These are phyloP conservation scores for Troilus luridus DNA, from an alignment of 2,888 invertebrate species.

Conservation along the genomic window DNA sequence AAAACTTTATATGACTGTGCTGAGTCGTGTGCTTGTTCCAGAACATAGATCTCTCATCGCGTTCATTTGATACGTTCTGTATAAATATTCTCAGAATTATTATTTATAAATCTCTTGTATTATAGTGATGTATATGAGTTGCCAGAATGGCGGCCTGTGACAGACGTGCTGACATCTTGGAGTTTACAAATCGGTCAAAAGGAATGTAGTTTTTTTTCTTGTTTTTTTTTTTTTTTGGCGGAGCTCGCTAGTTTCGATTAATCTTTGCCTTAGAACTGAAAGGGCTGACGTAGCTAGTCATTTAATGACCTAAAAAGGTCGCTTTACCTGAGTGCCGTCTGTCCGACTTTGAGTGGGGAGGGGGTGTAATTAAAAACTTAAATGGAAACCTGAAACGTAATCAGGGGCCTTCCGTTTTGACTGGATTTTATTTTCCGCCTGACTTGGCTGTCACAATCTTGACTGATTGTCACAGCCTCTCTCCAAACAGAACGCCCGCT, in stretches of 20 bases:
- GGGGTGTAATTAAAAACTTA: slow-evolving; percentile 55
- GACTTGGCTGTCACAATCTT: slow-evolving; percentile 50
- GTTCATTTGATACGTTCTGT: no score
- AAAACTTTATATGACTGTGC: no score
- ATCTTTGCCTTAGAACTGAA: slow-evolving; percentile 31
- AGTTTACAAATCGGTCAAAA: background rate
- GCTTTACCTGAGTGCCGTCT: slow-evolving; percentile 37
- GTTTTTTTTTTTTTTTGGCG: background rate
- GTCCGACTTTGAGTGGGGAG: background rate
- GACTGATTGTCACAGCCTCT: slow-evolving; percentile 43
- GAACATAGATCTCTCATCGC: no score
- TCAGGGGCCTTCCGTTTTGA: slow-evolving; percentile 52
- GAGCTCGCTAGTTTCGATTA: slow-evolving; percentile 40
- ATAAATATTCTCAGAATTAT: no score
- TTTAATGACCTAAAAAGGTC: slow-evolving; percentile 49
- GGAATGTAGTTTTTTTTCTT: background rate
- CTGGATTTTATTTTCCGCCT: slow-evolving; percentile 49
- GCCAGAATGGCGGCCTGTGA: background rate
- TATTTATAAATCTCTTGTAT: no score
- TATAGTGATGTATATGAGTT: background rate
- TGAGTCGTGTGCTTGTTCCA: no score
- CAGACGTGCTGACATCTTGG: background rate
- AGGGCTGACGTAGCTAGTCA: slow-evolving; percentile 34
- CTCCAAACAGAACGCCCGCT: slow-evolving; percentile 43
- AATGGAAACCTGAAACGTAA: slow-evolving; percentile 57